Conservation (phyloP, 2,888 invertebrate genomes). For the Bombylius discolor region DNA sequence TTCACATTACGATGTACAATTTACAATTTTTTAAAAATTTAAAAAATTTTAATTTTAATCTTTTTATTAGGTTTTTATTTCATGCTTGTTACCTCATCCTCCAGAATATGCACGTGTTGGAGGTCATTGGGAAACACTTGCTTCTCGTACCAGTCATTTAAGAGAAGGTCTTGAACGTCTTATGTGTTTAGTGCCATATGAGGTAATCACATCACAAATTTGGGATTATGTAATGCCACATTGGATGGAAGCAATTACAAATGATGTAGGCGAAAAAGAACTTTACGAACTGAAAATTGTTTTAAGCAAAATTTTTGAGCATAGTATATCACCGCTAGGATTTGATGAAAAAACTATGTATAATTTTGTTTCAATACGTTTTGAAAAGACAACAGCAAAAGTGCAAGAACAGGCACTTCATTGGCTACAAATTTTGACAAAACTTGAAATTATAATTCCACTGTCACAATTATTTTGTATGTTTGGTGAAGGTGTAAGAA, state of each 20-base stretch:
- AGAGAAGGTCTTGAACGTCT: constrained; percentile 90
- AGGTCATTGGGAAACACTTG: constrained; percentile 89
- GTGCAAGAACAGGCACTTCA: constrained; percentile 78
- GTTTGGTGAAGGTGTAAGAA: constrained; percentile 75
- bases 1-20: constrained; percentile 59
- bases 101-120: constrained; percentile 91
- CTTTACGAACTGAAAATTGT: constrained; percentile 70
- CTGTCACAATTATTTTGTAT: constrained; percentile 74
- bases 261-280: constrained; percentile 82
- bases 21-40: not conserved
- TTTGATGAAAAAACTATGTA: constrained; percentile 92
- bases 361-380: constrained; percentile 79
- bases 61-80: constrained; percentile 50
- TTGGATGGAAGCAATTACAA: constrained; percentile 96
- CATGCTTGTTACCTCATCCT: constrained; percentile 90
- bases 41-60: not conserved
- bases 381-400: constrained; percentile 64
- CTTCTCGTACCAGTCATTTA: constrained; percentile 76
- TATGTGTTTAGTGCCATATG: constrained; percentile 94
- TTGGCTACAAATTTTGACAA: constrained; percentile 78
- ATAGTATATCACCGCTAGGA: constrained; percentile 87
- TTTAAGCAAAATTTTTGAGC: constrained; percentile 86
- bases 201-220: constrained; percentile 88
- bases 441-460: constrained; percentile 81
- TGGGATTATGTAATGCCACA: constrained; percentile 99